Percentiles rank a stretch among this genome's conserved stretches.
Evolutionary conservation across 2,113 vertebrate species (phyloP).

Genomic region (Myotis davidii): DNA sequence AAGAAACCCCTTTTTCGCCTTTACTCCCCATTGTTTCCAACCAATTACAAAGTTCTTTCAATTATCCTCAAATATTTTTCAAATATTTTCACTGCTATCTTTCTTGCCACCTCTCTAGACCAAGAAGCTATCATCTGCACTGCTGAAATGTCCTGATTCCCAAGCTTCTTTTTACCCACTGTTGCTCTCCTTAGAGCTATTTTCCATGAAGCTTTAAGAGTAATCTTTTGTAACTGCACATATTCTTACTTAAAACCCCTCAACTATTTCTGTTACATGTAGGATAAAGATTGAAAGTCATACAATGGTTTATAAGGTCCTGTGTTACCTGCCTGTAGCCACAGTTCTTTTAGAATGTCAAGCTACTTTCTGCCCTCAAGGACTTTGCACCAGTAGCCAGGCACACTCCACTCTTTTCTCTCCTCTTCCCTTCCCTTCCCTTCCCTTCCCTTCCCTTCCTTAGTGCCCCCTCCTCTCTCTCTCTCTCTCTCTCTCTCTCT

Average conservation of each 20-base stretch:
- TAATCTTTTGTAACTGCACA: slow-evolving; percentile 7
- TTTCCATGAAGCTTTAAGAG: background rate
- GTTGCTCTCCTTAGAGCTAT: background rate
- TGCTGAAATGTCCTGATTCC: background rate
- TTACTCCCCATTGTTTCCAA: background rate
- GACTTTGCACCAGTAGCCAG: background rate
- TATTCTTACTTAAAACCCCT: background rate
- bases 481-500: no score
- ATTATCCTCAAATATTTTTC: background rate
- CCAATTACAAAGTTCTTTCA: background rate
- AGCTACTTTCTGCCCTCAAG: background rate
- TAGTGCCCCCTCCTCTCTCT: no score
- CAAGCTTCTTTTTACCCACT: background rate
- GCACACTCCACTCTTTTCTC: background rate
- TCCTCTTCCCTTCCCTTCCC: no score
- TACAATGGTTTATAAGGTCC: background rate
- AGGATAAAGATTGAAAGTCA: background rate
- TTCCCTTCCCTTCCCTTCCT: no score
- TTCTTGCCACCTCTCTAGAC: background rate
- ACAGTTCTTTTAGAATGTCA: slow-evolving; percentile 9
- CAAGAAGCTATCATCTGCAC: background rate
- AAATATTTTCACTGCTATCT: background rate
- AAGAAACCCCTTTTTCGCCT: background rate
- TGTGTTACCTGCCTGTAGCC: background rate
- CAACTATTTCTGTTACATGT: background rate